These are phyloP conservation scores for Calycopis cecrops DNA, from an alignment of 1,140 invertebrate genomes.

Conservation along the genomic window DNA sequence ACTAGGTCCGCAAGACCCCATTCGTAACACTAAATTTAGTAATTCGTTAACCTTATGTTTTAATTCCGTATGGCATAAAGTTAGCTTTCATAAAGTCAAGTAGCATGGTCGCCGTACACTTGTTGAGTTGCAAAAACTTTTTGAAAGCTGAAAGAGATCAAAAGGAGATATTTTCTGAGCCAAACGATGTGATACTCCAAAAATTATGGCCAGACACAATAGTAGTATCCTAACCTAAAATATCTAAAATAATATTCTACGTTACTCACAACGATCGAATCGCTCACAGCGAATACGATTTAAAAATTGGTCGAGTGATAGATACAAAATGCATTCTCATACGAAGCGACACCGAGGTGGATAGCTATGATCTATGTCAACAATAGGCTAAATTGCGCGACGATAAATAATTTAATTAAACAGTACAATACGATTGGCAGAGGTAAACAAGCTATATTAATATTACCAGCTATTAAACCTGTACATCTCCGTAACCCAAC, in stretches of 20 bases:
- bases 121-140: conserved; percentile 71
- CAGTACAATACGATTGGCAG: conserved; percentile 74
- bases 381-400: conserved; percentile 69
- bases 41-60: conserved; percentile 74
- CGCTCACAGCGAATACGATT: conserved; percentile 68
- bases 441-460: conserved; percentile 76
- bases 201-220: conserved; percentile 74
- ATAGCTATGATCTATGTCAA: conserved; percentile 73
- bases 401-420: conserved; percentile 68
- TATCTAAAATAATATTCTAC: conserved; percentile 72
- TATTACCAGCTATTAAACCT: conserved; percentile 74
- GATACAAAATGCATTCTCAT: conserved; percentile 55
- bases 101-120: conserved; percentile 61
- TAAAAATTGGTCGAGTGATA: conserved; percentile 69
- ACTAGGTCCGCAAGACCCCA: conserved; percentile 69
- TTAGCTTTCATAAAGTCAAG: conserved; percentile 73
- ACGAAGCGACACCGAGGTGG: conserved; percentile 32
- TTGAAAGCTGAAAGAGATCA: conserved; percentile 75
- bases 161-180: conserved; percentile 73
- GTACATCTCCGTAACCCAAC: conserved; percentile 74
- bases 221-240: conserved; percentile 74
- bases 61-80: conserved; percentile 74
- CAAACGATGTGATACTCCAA: conserved; percentile 74
- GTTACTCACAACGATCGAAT: conserved; percentile 54
- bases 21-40: conserved; percentile 73